A percentile compares a stretch with the other conserved stretches of the same genome.
Evolutionary conservation across 2,797 vertebrate species (phyloP).

Genomic region (Florisuga fusca): DNA sequence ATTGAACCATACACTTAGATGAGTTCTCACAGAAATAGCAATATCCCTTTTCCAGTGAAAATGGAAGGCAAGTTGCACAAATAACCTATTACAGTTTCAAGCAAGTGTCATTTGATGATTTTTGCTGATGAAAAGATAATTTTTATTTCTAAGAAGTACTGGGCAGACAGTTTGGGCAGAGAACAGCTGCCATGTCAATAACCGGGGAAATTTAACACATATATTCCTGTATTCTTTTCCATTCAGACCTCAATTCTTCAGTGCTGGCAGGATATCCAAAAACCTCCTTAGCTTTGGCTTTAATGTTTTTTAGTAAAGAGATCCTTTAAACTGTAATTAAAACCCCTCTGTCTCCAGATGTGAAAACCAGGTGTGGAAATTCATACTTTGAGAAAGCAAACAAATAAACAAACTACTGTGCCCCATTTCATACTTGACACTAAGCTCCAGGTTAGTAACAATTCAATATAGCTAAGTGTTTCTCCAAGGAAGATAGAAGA

Average conservation of each 20-base stretch:
- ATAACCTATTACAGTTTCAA: neutral
- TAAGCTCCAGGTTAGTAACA: neutral
- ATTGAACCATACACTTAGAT: neutral
- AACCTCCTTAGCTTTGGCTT: neutral
- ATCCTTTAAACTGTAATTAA: neutral
- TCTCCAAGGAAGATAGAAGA: neutral
- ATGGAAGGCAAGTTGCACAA: rapidly evolving
- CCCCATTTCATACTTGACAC: neutral
- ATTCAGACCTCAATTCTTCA: neutral
- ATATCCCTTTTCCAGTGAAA: neutral
- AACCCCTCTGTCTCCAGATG: neutral
- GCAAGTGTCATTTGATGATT: neutral
- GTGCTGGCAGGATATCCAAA: neutral
- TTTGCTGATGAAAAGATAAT: neutral
- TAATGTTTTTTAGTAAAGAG: neutral
- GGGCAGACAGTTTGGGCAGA: neutral
- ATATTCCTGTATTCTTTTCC: neutral
- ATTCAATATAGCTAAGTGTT: neutral
- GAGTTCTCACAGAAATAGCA: neutral
- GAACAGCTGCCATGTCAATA: neutral
- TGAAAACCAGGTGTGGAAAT: neutral
- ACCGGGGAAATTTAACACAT: neutral
- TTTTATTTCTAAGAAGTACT: neutral
- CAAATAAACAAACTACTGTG: neutral
- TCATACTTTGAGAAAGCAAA: neutral